Percentiles rank a stretch among this genome's conserved stretches.
phyloP scores from a whole-genome alignment of 2,888 invertebrate species.

The Lymantria dispar region DNA sequence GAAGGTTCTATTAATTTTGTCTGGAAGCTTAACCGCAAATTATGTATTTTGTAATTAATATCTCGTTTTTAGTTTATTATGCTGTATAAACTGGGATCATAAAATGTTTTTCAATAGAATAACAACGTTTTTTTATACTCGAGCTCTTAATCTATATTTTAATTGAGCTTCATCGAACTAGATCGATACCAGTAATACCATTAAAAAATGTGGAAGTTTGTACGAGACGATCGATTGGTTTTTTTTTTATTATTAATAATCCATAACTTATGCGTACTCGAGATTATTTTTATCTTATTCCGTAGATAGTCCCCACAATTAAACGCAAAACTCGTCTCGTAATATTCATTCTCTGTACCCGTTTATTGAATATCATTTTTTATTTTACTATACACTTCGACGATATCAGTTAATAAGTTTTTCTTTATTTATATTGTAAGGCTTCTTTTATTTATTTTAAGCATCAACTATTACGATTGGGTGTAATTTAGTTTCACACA shows the following conservation, averaged over 20 bases:
- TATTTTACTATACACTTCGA: constrained; percentile 11
- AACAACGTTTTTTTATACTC: too few relatives aligned
- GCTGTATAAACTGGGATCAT: too few relatives aligned
- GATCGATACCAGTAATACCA: constrained; percentile 7
- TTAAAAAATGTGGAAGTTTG: neutral
- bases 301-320: constrained; percentile 22
- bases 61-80: too few relatives aligned
- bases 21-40: too few relatives aligned
- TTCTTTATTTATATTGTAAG: constrained; percentile 9
- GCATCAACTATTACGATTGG: constrained; percentile 1
- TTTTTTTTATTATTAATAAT: constrained; percentile 6
- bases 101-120: too few relatives aligned
- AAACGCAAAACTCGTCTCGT: constrained; percentile 19
- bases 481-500: constrained; percentile 10
- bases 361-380: constrained; percentile 26
- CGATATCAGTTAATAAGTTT: constrained; percentile 11
- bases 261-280: constrained; percentile 2
- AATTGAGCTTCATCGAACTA: neutral
- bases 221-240: neutral
- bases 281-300: constrained; percentile 25
- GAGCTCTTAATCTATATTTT: too few relatives aligned
- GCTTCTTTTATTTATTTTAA: constrained; percentile 8
- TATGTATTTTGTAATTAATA: too few relatives aligned
- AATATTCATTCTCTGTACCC: constrained; percentile 18
- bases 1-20: too few relatives aligned